Evolutionary conservation across 2,113 vertebrate species (phyloP), one percentile per base, ranked within the genome.

Genomic region (Corydoras sp.): DNA sequence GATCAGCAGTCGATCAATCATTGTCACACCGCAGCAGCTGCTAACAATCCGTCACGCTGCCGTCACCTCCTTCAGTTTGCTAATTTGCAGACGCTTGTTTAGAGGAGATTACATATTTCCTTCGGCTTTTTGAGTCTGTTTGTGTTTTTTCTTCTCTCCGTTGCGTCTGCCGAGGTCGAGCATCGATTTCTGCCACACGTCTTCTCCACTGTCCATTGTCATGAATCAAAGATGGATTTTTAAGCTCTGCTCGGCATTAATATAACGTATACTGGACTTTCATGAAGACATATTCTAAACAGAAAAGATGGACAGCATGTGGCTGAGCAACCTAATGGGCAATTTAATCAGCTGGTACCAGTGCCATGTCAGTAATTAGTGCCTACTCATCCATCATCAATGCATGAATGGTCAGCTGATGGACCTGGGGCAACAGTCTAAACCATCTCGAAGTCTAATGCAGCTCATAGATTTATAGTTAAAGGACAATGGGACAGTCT

Each of bases 1-100:
- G 71, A 78, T 71, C 74, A 77, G 74, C 72, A 69, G 54, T 74
- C 79, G 51, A 78, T 81, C 79, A 76, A 72, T 83, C 77, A 73
- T 60, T 75, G 77, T 72, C 76, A 75, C 13, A 50, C 69, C 32
- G 14, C 29, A 18, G 71, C 77, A 71, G 72, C 78, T 76, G 72
- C 74, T 75, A 73, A 76, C 66, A 62, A 79, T 77, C 69, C 68
- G 72, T 77, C 77, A 75, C 64, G 43, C 72, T 78, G 69, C 68
- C 77, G 66, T 66, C 71, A 61, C 59, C 69, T 76, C 56, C 68
- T 78, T 74, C 73, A 31, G 68, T 67, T 73, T 67, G 65, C 75
- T 77, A 77, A 80, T 80, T 77, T 77, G 69, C 78, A 80, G 72
- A 74, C 65, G 72, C 75, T 72, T 65, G 72, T 53, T 64, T 62